Evolutionary conservation across 2,797 vertebrate species (phyloP), one percentile per base, ranked within the genome.

Genomic region (Eulemur rubriventer): DNA sequence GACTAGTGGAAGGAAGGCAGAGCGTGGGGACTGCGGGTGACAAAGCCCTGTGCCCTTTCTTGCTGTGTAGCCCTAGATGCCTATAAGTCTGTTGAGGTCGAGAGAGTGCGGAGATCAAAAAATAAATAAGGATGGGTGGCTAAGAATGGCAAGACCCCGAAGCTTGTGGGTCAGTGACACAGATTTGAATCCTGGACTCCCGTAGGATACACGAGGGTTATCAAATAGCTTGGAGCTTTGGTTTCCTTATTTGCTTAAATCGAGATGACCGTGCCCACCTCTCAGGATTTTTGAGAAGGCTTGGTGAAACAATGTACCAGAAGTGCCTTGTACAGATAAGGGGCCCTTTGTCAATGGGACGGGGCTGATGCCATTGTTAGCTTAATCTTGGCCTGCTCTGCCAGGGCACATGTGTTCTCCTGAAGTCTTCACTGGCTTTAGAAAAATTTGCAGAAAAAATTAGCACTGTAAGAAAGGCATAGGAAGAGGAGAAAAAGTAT

Each of bases 11-110:
- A 79, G 59, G 43, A 67, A 70, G 69, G 65, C 33, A 63, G 59
- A 41, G 0, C 0, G 6, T 26, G 28, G 50, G 59, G 22, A 24
- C 43, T 1, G 0, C 33, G 22, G n/a, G 33, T 24, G 50, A 46
- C 11, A 10, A 17, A 35, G 10, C 8, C 6, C 24, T 73, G 30
- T 35, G 52, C 57, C 20, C 80, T 90, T 76, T 92, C 73, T 70
- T 50, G 24, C 59, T 26, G 6, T 52, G 8, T 43, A 87, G 61
- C 1, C 20, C 20, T 76, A 17, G 35, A n/a, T 59, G n/a, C 17
- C 2, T 22, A 8, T 55, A 6, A 41, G 52, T 59, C n/a, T 18
- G 6, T 38, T 26, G 61, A 75, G 22, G 48, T 59, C 33, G 22
- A 52, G 63, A 24, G 35, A 17, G 1, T 30, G 13, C 9, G 46